Percentiles rank a stretch among this genome's conserved stretches.
Evolutionary conservation across 2,797 vertebrate genomes (phyloP).

Genomic region (Acropternis orthonyx): DNA sequence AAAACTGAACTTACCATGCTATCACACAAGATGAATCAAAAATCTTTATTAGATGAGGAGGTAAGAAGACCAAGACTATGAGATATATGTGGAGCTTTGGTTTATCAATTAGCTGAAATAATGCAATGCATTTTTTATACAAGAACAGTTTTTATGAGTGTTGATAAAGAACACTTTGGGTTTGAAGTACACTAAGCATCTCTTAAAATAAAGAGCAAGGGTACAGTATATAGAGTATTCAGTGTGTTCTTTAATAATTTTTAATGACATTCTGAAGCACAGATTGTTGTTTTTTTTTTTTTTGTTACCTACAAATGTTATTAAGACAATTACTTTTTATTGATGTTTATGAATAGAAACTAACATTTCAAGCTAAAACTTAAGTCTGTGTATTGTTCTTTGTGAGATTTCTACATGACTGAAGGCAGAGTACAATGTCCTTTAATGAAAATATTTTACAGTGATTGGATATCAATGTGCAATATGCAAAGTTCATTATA

Average conservation of each 20-base stretch:
- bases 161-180: neutral
- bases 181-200: neutral
- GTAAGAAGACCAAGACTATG: neutral
- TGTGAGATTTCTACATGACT: conserved; percentile 4
- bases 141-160: neutral
- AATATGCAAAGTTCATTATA: neutral
- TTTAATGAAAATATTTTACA: conserved; percentile 19
- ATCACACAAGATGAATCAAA: neutral
- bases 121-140: neutral
- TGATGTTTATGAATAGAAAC: conserved; percentile 11
- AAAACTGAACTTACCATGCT: neutral
- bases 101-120: neutral
- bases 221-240: neutral
- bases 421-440: neutral
- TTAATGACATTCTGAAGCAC: neutral
- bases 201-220: neutral
- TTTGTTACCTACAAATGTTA: neutral
- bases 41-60: neutral
- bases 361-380: conserved; percentile 19
- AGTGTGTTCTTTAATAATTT: neutral
- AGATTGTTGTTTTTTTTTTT: neutral
- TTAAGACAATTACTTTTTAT: neutral
- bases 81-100: neutral
- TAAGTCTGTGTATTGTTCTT: neutral
- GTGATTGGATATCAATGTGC: neutral